phyloP scores from a whole-genome alignment of 2,113 vertebrate genomes.

The Apteryx mantelli region DNA sequence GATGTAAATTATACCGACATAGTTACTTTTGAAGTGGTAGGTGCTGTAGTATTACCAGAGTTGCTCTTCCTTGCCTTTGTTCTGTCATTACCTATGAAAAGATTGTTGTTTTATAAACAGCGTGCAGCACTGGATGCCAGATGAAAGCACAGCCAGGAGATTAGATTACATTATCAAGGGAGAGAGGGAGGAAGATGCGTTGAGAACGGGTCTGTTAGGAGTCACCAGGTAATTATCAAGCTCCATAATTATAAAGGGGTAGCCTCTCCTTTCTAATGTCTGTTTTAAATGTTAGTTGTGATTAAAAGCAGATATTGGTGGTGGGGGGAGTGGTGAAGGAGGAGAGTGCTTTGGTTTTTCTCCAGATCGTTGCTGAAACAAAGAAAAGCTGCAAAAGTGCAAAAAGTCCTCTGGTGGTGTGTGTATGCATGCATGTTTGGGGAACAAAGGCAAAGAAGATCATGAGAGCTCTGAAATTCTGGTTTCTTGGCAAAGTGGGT shows the following conservation, averaged over 20 bases:
- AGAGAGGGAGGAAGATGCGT: conserved; percentile 66
- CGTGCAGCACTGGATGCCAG: conserved; percentile 64
- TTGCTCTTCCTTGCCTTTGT: conserved; percentile 72
- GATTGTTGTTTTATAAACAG: conserved; percentile 76
- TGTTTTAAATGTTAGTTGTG: conserved; percentile 67
- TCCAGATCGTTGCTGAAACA: conserved; percentile 5
- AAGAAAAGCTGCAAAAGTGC: background rate
- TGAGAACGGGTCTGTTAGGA: conserved; percentile 60
- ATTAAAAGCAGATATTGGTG: conserved; percentile 65
- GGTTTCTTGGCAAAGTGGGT: background rate
- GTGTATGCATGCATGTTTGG: rapidly evolving
- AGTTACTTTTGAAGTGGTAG: conserved; percentile 76
- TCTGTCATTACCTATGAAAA: conserved; percentile 68
- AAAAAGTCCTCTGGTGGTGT: background rate
- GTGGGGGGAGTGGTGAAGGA: background rate
- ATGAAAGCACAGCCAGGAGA: conserved; percentile 75
- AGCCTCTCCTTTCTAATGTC: conserved; percentile 64
- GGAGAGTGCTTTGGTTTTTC: background rate
- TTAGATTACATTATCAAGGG: conserved; percentile 74
- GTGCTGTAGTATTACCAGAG: conserved; percentile 55
- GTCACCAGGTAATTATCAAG: conserved; percentile 75
- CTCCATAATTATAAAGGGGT: conserved; percentile 65
- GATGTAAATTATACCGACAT: conserved; percentile 29
- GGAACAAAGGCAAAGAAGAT: background rate
- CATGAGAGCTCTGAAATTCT: background rate